These are phyloP conservation scores for Cremastobaeus sp. DNA, from an alignment of 2,888 invertebrate genomes.

Conservation along the genomic window DNA sequence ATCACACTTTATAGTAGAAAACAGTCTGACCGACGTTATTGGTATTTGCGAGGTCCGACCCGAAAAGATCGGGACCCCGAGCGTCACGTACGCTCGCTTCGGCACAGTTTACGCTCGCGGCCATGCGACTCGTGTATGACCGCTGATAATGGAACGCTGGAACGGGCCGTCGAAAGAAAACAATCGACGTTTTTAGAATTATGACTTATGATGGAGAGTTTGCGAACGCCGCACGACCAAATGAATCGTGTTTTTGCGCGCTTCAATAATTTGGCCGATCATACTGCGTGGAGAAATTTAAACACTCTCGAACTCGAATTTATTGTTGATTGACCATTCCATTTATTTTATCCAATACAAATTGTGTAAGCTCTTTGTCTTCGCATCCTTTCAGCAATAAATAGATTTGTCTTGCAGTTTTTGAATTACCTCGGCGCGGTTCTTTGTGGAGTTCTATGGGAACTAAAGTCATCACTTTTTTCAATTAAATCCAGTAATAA, in stretches of 20 bases:
- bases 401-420: too few relatives aligned
- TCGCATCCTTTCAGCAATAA: too few relatives aligned
- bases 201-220: not conserved
- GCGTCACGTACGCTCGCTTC: slow-evolving; percentile 55
- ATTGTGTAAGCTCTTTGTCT: too few relatives aligned
- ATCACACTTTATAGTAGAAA: slow-evolving; percentile 60
- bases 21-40: slow-evolving; percentile 56
- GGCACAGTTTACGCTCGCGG: slow-evolving; percentile 59
- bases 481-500: slow-evolving; percentile 13
- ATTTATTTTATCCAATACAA: too few relatives aligned
- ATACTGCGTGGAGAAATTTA: too few relatives aligned
- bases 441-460: not conserved
- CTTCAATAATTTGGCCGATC: not conserved
- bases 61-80: slow-evolving; percentile 50
- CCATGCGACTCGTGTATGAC: slow-evolving; percentile 21
- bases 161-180: slow-evolving; percentile 7
- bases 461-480: slow-evolving; percentile 8
- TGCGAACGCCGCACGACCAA: not conserved
- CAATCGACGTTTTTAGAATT: slow-evolving; percentile 51
- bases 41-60: slow-evolving; percentile 58
- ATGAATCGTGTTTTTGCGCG: slow-evolving; percentile 8
- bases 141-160: slow-evolving; percentile 62
- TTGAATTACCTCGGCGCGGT: too few relatives aligned
- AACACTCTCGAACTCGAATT: too few relatives aligned
- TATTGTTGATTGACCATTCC: too few relatives aligned